These are phyloP conservation scores for Drosophila repleta DNA, from an alignment of 1,140 invertebrate species.

Conservation along the genomic window DNA sequence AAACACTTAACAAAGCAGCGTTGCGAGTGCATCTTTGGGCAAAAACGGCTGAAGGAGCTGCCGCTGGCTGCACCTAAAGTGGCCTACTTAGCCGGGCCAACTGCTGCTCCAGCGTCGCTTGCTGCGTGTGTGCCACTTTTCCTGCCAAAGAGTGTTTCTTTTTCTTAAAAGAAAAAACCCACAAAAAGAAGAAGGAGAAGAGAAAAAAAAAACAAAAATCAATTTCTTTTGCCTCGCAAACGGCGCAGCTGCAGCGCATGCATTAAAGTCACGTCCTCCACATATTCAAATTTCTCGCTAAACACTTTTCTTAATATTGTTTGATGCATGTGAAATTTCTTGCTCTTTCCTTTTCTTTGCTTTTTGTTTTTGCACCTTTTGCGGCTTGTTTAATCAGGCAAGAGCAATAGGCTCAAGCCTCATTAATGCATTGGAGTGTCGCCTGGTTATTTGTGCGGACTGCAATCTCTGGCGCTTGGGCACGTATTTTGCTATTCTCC, in stretches of 20 bases:
- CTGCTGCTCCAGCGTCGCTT: constrained; percentile 35
- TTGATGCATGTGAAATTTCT: not conserved
- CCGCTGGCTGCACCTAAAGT: constrained; percentile 52
- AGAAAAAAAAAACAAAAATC: constrained; percentile 64
- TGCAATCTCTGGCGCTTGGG: not conserved
- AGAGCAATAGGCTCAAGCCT: not conserved
- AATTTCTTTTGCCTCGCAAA: constrained; percentile 58
- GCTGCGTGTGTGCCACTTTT: constrained; percentile 61
- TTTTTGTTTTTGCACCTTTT: no score
- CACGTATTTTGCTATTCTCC: not conserved
- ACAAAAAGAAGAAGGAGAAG: constrained; percentile 32
- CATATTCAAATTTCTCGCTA: constrained; percentile 57
- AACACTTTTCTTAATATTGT: not conserved
- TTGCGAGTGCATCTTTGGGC: constrained; percentile 54
- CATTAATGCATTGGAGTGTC: constrained; percentile 1
- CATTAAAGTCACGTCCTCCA: constrained; percentile 62
- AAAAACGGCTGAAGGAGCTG: constrained; percentile 27
- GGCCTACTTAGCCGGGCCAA: constrained; percentile 63
- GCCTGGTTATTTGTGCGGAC: not conserved
- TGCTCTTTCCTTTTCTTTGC: not conserved
- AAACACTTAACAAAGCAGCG: constrained; percentile 46
- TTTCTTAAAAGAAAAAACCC: constrained; percentile 35
- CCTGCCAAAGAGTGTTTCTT: constrained; percentile 26
- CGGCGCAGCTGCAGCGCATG: constrained; percentile 35
- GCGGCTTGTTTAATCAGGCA: not conserved